Conservation (phyloP, 2,113 vertebrate species). For the Mus pahari region DNA sequence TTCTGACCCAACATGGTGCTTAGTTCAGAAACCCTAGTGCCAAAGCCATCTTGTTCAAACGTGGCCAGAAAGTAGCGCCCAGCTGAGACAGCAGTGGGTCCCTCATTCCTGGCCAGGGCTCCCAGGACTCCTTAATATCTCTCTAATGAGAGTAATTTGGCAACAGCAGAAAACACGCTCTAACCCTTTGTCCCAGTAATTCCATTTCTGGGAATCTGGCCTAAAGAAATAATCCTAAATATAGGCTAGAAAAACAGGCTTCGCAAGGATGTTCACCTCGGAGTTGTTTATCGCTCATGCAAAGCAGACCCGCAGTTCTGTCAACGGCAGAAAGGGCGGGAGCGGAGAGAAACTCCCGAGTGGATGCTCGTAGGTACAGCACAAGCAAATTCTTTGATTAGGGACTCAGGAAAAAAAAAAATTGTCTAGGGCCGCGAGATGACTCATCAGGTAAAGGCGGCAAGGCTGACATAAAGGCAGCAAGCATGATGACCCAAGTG, state of each 20-base stretch:
- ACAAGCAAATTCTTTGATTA: background rate
- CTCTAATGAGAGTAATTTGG: slow-evolving; percentile 79
- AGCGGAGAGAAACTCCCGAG: background rate
- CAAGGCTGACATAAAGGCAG: background rate
- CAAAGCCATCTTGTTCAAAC: too few relatives aligned
- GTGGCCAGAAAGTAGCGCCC: background rate
- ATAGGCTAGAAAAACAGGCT: slow-evolving; percentile 74
- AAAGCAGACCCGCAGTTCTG: background rate
- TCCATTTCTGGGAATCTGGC: slow-evolving; percentile 80
- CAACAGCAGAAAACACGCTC: slow-evolving; percentile 49
- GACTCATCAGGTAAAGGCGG: background rate
- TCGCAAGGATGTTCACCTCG: slow-evolving; percentile 63
- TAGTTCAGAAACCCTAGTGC: background rate
- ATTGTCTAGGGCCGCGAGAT: background rate
- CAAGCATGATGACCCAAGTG: background rate
- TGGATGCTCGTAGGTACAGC: background rate
- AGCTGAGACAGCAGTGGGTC: background rate
- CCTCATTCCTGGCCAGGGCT: background rate
- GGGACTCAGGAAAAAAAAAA: background rate
- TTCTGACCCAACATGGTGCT: background rate
- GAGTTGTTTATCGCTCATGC: slow-evolving; percentile 48
- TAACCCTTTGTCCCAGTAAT: slow-evolving; percentile 78
- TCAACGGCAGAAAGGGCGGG: background rate
- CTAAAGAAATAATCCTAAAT: slow-evolving; percentile 82
- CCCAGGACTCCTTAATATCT: slow-evolving; percentile 44